Evolutionary conservation across 1,140 invertebrate species (phyloP).

Genomic region (Proctacanthus coquilletti): DNA sequence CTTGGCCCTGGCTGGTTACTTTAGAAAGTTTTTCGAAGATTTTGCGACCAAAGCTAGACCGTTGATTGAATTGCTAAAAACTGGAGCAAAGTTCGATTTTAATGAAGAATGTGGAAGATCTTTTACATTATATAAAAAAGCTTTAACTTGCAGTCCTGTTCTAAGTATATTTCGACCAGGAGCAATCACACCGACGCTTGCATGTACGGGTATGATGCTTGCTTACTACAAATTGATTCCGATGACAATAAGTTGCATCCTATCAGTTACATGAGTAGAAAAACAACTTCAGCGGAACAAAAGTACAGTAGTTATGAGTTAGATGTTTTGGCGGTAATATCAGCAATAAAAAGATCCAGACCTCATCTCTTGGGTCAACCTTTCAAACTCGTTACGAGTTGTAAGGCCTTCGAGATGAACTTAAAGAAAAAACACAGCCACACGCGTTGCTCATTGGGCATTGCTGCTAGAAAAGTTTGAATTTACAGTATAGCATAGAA

Average conservation of each 20-base stretch:
- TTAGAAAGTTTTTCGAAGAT: slow-evolving; percentile 11
- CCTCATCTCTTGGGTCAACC: slow-evolving; percentile 28
- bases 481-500: slow-evolving; percentile 10
- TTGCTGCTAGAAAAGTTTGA: slow-evolving; percentile 11
- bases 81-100: slow-evolving; percentile 8
- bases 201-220: slow-evolving; percentile 16
- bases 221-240: slow-evolving; percentile 13
- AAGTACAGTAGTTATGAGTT: slow-evolving; percentile 18
- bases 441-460: slow-evolving; percentile 12
- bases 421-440: slow-evolving; percentile 9
- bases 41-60: slow-evolving; percentile 9
- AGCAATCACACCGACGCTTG: slow-evolving; percentile 14
- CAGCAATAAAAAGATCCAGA: slow-evolving; percentile 14
- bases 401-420: slow-evolving; percentile 8
- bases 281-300: slow-evolving; percentile 14
- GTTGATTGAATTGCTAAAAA: slow-evolving; percentile 9
- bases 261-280: slow-evolving; percentile 16
- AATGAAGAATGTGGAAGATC: slow-evolving; percentile 9
- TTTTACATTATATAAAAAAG: slow-evolving; percentile 13
- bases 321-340: slow-evolving; percentile 14
- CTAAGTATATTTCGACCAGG: slow-evolving; percentile 14
- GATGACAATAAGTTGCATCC: slow-evolving; percentile 15
- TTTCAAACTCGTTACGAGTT: slow-evolving; percentile 26
- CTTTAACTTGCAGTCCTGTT: slow-evolving; percentile 12
- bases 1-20: slow-evolving; percentile 6